Conservation (phyloP, 2,113 vertebrate species). For the Sinocyclocheilus rhinocerous region DNA sequence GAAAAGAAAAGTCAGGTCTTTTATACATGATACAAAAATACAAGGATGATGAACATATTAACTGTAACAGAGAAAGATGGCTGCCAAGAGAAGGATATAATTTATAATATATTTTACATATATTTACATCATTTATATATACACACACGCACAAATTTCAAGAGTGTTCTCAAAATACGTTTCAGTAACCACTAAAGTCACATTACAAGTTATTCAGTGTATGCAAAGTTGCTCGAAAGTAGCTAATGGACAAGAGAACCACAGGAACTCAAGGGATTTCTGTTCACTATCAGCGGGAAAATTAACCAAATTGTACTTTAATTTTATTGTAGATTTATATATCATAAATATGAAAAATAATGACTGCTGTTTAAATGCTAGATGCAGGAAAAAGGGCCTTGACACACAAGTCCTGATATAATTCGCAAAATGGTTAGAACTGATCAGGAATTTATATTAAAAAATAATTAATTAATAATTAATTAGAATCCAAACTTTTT, state of each 20-base stretch:
- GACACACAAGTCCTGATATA: not conserved
- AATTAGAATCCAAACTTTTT: not conserved
- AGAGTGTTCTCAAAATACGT: not conserved
- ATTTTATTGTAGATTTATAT: not conserved
- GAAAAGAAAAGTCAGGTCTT: not conserved
- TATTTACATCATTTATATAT: not conserved
- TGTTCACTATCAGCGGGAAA: too few relatives aligned
- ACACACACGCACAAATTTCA: not conserved
- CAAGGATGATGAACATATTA: too few relatives aligned
- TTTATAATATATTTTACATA: not conserved
- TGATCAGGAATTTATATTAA: too few relatives aligned
- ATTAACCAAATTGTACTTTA: not conserved
- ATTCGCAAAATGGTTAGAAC: not conserved
- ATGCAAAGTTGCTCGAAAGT: too few relatives aligned
- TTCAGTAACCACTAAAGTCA: not conserved
- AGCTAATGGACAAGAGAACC: too few relatives aligned
- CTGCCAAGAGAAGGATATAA: not conserved
- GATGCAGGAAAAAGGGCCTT: not conserved
- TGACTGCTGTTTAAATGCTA: not conserved
- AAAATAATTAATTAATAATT: not conserved
- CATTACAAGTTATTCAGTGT: not conserved
- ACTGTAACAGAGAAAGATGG: not conserved
- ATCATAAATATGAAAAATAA: not conserved
- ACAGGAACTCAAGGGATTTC: too few relatives aligned
- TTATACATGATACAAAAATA: not conserved